Base-by-base conservation (phyloP, 2,797 vertebrate genomes). In the Molossus alvarezi region DNA sequence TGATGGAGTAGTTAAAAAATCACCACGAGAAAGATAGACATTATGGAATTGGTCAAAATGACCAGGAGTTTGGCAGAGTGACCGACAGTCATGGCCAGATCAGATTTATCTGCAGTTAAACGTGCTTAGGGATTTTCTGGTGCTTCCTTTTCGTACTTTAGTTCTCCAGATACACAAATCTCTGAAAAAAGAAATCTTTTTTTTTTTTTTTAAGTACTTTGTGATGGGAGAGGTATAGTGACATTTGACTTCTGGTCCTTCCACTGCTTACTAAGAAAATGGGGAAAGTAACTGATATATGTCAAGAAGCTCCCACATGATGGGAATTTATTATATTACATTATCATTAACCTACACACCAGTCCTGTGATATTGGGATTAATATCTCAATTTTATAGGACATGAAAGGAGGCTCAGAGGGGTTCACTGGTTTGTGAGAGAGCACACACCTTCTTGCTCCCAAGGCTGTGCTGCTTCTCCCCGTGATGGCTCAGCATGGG, bases 191-290 rank as follows among this genome's bases (percentile, higher is more conserved):
- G 4, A 33, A 27, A 15, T 27, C 9, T 18, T 37, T 13, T 1
- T 45, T 25, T 69, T 9, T 29, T 45, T 25, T 69, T 29, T 9
- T 29, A 7, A 15, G 21, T 62, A 27, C 55, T 77, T 11, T n/a
- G 12, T 5, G 2, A n/a, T 48, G n/a, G 45, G 29, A 67, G 21
- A 86, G 33, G 62, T 20, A 17, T 15, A 37, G 53, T 79, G 71
- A 84, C 27, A 53, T 80, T 15, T 77, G 73, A 91, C 29, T 82
- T 88, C 65, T 82, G 37, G 7, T 21, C 86, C 71, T 95, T 23
- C 18, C 0, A 17, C 17, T 80, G 12, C 57, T 62, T 77, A 11
- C 20, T 77, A 71, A 60, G 8, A 51, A 60, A 73, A 72, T n/a
- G 25, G 64, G 48, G 53, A 88, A 83, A 76, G 12, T 79, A 55